Conservation (phyloP, 2,113 vertebrate genomes). For the Gobius niger region DNA sequence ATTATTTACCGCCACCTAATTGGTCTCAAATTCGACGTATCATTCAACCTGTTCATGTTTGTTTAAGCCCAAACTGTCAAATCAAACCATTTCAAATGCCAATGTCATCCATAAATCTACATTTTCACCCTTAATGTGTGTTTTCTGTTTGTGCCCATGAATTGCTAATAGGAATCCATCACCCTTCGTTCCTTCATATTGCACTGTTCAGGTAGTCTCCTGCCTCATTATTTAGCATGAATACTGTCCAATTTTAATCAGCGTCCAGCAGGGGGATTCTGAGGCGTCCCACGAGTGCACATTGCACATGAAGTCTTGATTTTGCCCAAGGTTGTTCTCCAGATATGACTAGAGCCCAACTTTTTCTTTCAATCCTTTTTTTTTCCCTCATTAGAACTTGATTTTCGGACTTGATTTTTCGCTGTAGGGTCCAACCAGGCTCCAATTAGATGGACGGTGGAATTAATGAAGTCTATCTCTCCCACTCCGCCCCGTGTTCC, state of each 20-base stretch:
- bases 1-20: neutral
- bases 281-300: conserved; percentile 51
- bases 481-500: conserved; percentile 55
- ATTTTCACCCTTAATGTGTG: conserved; percentile 1
- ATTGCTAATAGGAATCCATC: conserved; percentile 18
- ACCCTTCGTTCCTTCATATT: conserved; percentile 36
- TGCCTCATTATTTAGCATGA: conserved; percentile 59
- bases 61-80: conserved; percentile 9
- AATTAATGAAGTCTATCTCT: conserved; percentile 71
- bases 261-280: conserved; percentile 39
- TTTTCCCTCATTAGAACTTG: conserved; percentile 61
- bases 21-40: neutral
- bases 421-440: conserved; percentile 68
- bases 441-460: conserved; percentile 72
- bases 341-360: conserved; percentile 44
- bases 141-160: conserved; percentile 7
- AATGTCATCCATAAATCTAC: conserved; percentile 11
- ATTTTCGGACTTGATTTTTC: conserved; percentile 64
- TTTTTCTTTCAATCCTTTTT: conserved; percentile 36
- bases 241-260: conserved; percentile 55
- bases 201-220: conserved; percentile 44
- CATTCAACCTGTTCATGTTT: conserved; percentile 3
- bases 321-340: conserved; percentile 61
- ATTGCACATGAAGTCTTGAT: conserved; percentile 56
- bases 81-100: neutral